Base-by-base conservation (phyloP, 2,113 vertebrate genomes). In the Sylvia atricapilla region DNA sequence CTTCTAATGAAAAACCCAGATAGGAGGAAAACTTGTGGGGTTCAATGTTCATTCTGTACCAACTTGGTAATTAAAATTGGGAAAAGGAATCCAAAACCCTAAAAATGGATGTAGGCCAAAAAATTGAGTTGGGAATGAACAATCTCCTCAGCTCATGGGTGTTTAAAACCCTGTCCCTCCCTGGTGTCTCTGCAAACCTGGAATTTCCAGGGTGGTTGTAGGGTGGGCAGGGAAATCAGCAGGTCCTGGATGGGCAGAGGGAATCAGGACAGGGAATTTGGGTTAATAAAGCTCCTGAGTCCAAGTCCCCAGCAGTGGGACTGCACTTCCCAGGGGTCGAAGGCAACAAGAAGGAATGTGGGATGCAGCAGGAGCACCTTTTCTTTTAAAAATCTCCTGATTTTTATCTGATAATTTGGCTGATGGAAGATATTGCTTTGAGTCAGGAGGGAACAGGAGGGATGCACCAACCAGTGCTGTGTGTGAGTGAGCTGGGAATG, bases 91-190 rank as follows among this genome's bases (percentile, higher is more conserved):
- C 31, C 12, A 27, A 87, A 81, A 16, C 9, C 6, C 18, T 62
- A 22, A 22, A 92, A 80, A 27, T 1, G 58, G 41, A 50, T 22
- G 14, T 7, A 14, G 53, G 46, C 46, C 7, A 87, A 93, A 89
- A 87, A 30, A 46, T 15, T 1, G 12, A 30, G 31, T 14, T 67
- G 35, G 21, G 67, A 91, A 50, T 8, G 28, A 50, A 12, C 5
- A 16, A 5, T 39, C 6, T 59, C 14, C 4, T 19, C 68, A 75
- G 30, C 16, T 55, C 0, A 0, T 20, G 11, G 55, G 30, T 73
- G 30, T 64, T 87, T 39, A 44, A 18, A 6, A 70, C 21, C 8
- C 1, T 33, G 31, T 14, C 19, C 22, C 56, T 49, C 28, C 3
- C 15, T 5, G 89, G 24, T 67, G 68, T 37, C 43, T 53, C 58